phyloP scores from a whole-genome alignment of 2,888 invertebrate genomes.

The Melikaiella ostensackeni region DNA sequence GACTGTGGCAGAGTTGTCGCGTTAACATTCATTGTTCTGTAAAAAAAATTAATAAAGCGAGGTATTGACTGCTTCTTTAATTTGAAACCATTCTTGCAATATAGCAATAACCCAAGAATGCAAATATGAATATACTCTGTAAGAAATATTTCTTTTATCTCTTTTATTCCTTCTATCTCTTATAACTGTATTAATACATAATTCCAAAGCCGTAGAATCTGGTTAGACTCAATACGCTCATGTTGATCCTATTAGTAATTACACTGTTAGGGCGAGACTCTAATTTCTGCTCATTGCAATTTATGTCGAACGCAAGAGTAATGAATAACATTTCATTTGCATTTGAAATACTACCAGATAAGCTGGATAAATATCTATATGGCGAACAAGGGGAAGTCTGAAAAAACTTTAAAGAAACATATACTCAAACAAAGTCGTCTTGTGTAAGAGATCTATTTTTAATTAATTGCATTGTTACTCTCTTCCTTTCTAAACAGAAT shows the following conservation, averaged over 20 bases:
- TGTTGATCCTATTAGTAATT: slow-evolving; percentile 2
- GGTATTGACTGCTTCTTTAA: neutral
- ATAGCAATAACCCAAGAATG: too few relatives aligned
- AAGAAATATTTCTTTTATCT: too few relatives aligned
- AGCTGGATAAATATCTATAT: slow-evolving; percentile 1
- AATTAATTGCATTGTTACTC: too few relatives aligned
- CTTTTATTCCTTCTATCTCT: too few relatives aligned
- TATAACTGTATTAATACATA: neutral
- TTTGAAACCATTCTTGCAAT: neutral
- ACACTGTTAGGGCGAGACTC: neutral
- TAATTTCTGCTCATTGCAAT: slow-evolving; percentile 10
- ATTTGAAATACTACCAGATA: neutral
- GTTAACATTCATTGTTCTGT: too few relatives aligned
- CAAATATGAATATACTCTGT: too few relatives aligned
- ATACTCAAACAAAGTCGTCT: too few relatives aligned
- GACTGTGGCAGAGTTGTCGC: too few relatives aligned
- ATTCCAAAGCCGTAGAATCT: neutral
- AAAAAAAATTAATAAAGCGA: too few relatives aligned
- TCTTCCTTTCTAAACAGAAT: too few relatives aligned
- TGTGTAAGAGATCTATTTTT: too few relatives aligned
- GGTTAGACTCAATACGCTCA: neutral
- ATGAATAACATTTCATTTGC: slow-evolving; percentile 11
- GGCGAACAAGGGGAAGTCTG: slow-evolving; percentile 5
- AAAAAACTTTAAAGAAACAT: too few relatives aligned
- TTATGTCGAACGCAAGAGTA: neutral